phyloP scores from a whole-genome alignment of 2,113 vertebrate genomes.

The Chamaea fasciata region DNA sequence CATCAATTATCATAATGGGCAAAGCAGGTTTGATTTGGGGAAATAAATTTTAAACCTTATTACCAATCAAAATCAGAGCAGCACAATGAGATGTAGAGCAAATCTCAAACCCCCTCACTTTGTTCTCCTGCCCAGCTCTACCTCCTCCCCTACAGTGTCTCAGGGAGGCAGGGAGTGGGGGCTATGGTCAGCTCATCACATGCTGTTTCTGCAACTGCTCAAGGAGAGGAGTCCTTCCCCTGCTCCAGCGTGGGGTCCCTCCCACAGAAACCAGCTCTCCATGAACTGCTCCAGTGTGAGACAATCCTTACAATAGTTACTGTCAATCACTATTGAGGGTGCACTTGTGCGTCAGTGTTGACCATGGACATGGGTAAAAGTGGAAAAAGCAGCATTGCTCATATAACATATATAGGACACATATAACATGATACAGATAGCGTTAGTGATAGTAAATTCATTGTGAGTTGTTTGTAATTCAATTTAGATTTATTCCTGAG shows the following conservation, averaged over 20 bases:
- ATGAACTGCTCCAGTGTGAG: not conserved
- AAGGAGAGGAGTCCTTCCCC: not conserved
- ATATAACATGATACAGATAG: not conserved
- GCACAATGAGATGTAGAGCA: not conserved
- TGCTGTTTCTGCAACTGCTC: fast-evolving
- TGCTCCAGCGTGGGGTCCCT: not conserved
- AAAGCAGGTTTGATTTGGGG: not conserved
- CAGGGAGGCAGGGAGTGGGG: not conserved
- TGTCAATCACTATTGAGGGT: not conserved
- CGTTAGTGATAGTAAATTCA: not conserved
- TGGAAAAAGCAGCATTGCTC: not conserved
- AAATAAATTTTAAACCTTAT: not conserved
- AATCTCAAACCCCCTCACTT: not conserved
- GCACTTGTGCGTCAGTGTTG: not conserved
- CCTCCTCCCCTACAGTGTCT: too few relatives aligned
- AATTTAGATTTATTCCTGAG: not conserved
- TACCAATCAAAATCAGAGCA: not conserved
- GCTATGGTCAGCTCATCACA: not conserved
- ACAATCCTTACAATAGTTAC: not conserved
- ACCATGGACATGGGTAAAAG: not conserved
- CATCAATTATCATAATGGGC: fast-evolving
- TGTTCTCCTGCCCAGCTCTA: not conserved
- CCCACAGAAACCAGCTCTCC: not conserved
- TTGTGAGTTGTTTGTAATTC: not conserved
- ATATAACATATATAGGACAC: not conserved